Percentiles rank a stretch among this genome's conserved stretches.
phyloP scores from a whole-genome alignment of 2,113 vertebrate species.

The Ciconia stormi region DNA sequence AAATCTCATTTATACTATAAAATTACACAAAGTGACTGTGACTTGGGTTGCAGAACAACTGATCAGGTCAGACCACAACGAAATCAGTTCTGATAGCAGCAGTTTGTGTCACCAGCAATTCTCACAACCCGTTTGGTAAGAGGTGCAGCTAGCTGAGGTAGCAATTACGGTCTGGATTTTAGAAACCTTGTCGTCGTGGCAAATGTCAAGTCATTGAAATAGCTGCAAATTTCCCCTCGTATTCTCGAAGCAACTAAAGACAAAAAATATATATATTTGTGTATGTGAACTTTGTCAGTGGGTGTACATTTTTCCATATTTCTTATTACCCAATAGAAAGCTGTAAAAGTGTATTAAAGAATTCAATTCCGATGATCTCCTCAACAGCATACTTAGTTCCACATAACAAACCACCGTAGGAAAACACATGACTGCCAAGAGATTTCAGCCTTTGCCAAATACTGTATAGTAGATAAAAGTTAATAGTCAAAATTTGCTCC shows the following conservation, averaged over 20 bases:
- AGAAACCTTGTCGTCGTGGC: neutral
- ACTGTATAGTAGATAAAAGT: neutral
- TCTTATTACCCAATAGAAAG: neutral
- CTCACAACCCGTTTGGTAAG: neutral
- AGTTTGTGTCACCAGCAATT: neutral
- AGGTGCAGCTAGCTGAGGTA: neutral
- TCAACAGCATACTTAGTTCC: neutral
- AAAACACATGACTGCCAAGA: neutral
- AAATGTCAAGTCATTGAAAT: slow-evolving; percentile 17
- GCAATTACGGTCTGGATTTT: neutral
- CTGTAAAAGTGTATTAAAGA: neutral
- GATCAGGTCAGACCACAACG: neutral
- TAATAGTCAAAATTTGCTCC: neutral
- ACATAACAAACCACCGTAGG: neutral
- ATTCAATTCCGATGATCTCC: neutral
- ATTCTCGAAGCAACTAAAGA: neutral
- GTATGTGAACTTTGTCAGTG: neutral
- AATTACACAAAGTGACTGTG: neutral
- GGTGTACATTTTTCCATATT: neutral
- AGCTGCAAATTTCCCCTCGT: neutral
- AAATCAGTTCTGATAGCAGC: neutral
- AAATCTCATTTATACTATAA: neutral
- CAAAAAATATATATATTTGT: neutral
- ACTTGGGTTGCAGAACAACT: neutral
- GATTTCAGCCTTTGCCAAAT: neutral